Base-by-base conservation (phyloP, 1,140 invertebrate species). In the Acromyrmex echinatior region DNA sequence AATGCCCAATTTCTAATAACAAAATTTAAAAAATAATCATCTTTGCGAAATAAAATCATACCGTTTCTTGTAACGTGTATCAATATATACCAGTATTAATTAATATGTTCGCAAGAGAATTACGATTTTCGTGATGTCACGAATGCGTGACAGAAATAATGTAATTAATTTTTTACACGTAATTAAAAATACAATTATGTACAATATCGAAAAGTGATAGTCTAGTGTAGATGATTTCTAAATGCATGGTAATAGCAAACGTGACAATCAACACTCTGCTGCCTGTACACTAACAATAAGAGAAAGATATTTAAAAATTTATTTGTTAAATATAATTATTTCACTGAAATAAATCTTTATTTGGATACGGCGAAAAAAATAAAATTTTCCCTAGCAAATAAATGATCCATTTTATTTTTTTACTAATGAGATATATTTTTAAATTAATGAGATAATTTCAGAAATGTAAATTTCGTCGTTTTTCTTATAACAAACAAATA, bases 31-130 rank as follows among this genome's bases (percentile, higher is more conserved):
- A 45, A 45, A 62, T 51, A 87, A 62, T 45, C 3, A 0, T 31
- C 21, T 73, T 63, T 39, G 49, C 1, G 21, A 31, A 74, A n/a
- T 18, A 73, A 58, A 14, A 6, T 39, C 68, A 56, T 35, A n/a
- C 5, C 65, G n/a, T n/a, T 45, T 80, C 49, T 73, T 56, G 7
- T 25, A 25, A 3, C 66, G 35, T 81, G 28, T 28, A 45, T 78
- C 16, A 74, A 51, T 9, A n/a, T 71, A 12, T 16, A 49, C 2
- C 2, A 25, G 10, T 74, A 49, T 63, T 88, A 85, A 76, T 88
- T 65, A 18, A 63, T 63, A 53, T 18, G 39, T 49, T 71, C 39
- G 51, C 45, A 51, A 28, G 16, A 12, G 4, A 16, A 51, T 28
- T 39, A 31, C n/a, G 18, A 51, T 78, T 56, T 2, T 53, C 49